Evolutionary conservation across 2,113 vertebrate genomes (phyloP).

Genomic region (Vombatus ursinus): DNA sequence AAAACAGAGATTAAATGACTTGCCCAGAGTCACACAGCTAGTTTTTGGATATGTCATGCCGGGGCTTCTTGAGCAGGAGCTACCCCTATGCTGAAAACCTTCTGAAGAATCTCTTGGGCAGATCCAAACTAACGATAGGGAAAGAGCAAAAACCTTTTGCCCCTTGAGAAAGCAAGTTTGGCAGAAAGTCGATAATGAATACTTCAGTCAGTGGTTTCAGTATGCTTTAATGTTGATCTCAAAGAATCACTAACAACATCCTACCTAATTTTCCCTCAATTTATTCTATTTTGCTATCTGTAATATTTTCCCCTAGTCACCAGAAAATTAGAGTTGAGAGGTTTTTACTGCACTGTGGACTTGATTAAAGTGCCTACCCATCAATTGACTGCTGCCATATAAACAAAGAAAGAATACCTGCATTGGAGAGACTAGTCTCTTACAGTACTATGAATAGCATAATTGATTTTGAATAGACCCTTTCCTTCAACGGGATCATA

Average conservation of each 20-base stretch:
- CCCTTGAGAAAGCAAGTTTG: background rate
- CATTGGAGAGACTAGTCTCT: background rate
- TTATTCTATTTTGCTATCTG: background rate
- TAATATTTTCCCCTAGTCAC: background rate
- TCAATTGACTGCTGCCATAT: background rate
- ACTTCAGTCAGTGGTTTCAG: constrained; percentile 26
- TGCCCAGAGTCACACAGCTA: background rate
- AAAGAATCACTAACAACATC: background rate
- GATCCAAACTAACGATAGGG: background rate
- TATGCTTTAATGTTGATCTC: background rate
- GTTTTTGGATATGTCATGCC: background rate
- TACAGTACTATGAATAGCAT: background rate
- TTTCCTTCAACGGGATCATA: background rate
- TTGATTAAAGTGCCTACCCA: background rate
- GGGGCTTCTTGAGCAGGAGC: background rate
- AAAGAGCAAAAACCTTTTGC: background rate
- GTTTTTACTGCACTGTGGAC: background rate
- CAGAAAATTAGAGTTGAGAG: background rate
- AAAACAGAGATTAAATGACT: background rate
- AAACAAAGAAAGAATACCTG: background rate
- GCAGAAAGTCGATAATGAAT: background rate
- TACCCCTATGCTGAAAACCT: background rate
- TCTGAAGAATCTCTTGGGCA: background rate
- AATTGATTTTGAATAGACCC: background rate
- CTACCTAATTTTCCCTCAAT: background rate